Evolutionary conservation across 2,888 invertebrate genomes (phyloP), one percentile per base, ranked within the genome.

Genomic region (Prosopocoilus inquinatus): DNA sequence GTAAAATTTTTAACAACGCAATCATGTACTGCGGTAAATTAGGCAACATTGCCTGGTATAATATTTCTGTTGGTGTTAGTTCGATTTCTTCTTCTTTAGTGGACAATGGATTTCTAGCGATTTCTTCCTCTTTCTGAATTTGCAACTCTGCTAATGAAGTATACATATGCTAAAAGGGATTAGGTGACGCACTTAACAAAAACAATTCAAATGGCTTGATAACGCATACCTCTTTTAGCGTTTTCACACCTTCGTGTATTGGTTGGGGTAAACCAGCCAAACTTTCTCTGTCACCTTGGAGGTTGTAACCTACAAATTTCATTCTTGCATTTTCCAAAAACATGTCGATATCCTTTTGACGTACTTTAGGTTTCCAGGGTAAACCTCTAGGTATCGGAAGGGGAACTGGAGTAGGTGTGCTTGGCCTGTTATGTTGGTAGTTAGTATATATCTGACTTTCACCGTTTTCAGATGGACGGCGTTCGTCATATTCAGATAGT

Each of bases 21-120:
- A 98, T 98, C 90, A 97, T 95, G 72, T 97, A 96, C 72, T 98
- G 97, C 8, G 97, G 96, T 68, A 99, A 81, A 79, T 94, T 94
- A 1, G 97, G 96, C 63, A 97, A 78, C 83, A 98, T 92, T n/a
- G 92, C 93, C 78, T 89, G 89, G 75, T 97, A 98, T 48, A 98
- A 81, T 55, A 89, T 81, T 82, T 98, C 98, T 2, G 90, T 86
- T 57, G 94, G 89, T 13, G 90, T 94, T 71, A 88, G 83, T 59
- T 87, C 85, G 20, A 94, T 85, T 49, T 90, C 89, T 38, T 83
- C 84, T 75, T 95, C 94, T 48, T 85, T 84, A 67, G 87, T 88
- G 9, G 96, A 94, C 43, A 97, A 81, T 2, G 97, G 97, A 79
- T 94, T 94, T 66, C 91, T 85, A 2, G 90, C 88, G 59, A 96